phyloP scores from a whole-genome alignment of 2,113 vertebrate genomes.

The Paracanthobrama guichenoti region DNA sequence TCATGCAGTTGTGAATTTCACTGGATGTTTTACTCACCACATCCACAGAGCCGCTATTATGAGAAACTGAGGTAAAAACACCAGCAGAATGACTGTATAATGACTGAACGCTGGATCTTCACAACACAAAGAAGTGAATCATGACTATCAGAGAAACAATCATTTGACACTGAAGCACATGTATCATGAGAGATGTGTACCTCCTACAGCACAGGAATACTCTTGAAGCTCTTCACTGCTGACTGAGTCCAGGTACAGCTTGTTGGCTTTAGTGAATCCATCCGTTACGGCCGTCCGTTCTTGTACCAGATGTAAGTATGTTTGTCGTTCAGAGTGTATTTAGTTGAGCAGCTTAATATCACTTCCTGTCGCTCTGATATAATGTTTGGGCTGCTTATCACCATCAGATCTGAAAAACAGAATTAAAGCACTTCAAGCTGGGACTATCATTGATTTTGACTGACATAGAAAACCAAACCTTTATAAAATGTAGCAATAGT shows the following conservation, averaged over 20 bases:
- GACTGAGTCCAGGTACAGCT: slow-evolving; percentile 24
- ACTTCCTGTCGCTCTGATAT: neutral
- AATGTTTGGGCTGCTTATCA: neutral
- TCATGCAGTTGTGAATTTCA: neutral
- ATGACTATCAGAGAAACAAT: neutral
- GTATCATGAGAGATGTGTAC: neutral
- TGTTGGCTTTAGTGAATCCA: slow-evolving; percentile 30
- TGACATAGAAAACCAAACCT: neutral
- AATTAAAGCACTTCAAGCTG: too few species aligned
- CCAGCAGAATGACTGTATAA: slow-evolving; percentile 9
- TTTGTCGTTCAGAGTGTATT: slow-evolving; percentile 9
- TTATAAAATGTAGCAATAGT: too few species aligned
- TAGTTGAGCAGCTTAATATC: slow-evolving; percentile 17
- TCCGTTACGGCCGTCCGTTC: slow-evolving; percentile 11
- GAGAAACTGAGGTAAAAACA: slow-evolving; percentile 8
- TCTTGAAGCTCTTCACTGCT: neutral
- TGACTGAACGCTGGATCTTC: neutral
- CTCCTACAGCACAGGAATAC: slow-evolving; percentile 31
- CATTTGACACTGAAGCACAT: too few species aligned
- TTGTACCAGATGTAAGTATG: slow-evolving; percentile 41
- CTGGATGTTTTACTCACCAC: neutral
- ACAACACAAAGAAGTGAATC: neutral
- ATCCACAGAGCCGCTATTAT: neutral
- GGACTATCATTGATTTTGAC: too few species aligned
- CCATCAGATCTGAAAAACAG: neutral